Evolutionary conservation across 2,888 invertebrate genomes (phyloP), one percentile per base, ranked within the genome.

Genomic region (Epistrophe grossulariae): DNA sequence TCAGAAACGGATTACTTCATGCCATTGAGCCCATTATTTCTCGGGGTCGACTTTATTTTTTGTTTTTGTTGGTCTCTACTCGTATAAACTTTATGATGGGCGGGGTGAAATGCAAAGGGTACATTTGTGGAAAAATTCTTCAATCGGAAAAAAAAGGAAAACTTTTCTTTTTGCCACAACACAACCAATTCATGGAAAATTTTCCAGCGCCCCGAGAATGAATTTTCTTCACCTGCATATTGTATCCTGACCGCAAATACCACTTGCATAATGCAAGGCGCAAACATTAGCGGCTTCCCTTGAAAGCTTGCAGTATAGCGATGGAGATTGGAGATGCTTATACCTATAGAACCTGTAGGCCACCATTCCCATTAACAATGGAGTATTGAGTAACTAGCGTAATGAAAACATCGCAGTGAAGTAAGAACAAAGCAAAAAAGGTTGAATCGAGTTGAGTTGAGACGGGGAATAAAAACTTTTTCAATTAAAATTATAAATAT

Each of bases 401-500:
- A 85, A 73, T 85, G 72, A 71, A 81, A 85, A 72, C 68, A 52
- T 40, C 48, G 60, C 31, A 43, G 11, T 45, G 17, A 64, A 50
- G 31, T 17, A 71, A 68, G 35, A n/a, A 62, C 7, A 57, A 71
- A 59, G 48, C 31, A 73, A 55, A 57, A 28, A 35, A 10, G 40
- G 52, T 31, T 24, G 2, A n/a, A n/a, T n/a, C n/a, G n/a, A 24
- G 24, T 24, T 57, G 35, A 35, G 59, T 73, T 52, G 38, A 15
- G 38, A 19, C 19, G 64, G 55, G 45, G 62, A 50, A 40, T 57
- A 11, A 76, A 83, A 87, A 87, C 52, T 87, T 87, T 87, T 87
- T 83, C 87, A 87, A 87, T 87, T 87, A 87, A 87, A 87, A 87
- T 87, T 87, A 87, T 87, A 87, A 87, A 87, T 87, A 87, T 87